Evolutionary conservation across 2,797 vertebrate species (phyloP), one percentile per base, ranked within the genome.

Genomic region (Sebastiscus albofasciatus): DNA sequence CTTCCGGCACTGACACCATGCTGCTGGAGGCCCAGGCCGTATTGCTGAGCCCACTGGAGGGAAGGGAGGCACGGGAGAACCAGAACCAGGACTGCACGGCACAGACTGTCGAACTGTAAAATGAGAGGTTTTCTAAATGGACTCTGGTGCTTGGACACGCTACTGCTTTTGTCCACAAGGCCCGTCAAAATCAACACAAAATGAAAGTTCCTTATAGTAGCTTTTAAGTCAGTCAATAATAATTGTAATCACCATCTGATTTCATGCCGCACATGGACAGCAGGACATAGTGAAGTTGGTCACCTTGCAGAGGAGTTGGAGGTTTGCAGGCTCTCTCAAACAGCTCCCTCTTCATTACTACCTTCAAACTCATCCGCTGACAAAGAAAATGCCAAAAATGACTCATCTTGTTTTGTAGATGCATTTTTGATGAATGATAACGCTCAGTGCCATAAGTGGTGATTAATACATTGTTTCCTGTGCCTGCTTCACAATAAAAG

Each of bases 1-100:
- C 18, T 16, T 14, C 49, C 0, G 0, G 20, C 49, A n/a, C 39
- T 18, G 3, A 46, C 16, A 46, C 42, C 42, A 18, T 0, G 16
- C 42, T 46, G 42, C 42, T 46, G 42, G 42, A 46, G 42, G 16
- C 7, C 42, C 42, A 46, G 42, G 16, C 42, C 42, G 0, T 46
- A 18, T 46, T 46, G 42, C 7, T 46, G 6, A 16, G 42, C 42
- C 6, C 42, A 18, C 42, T 46, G 16, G 42, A 46, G 42, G 42
- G 42, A 46, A 46, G 16, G 3, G 42, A 46, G 42, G 42, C 14
- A 46, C 0, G 16, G 42, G 42, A 46, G 42, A 46, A 46, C 12
- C 12, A 39, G 36, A 39, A 39, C 16, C 42, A 46, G 39, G 39
- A 42, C 39, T 16, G 14, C 14, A 2, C 6, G 14, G 42, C 14